Evolutionary conservation across 2,888 invertebrate genomes (phyloP).

Genomic region (Rhingia campestris): DNA sequence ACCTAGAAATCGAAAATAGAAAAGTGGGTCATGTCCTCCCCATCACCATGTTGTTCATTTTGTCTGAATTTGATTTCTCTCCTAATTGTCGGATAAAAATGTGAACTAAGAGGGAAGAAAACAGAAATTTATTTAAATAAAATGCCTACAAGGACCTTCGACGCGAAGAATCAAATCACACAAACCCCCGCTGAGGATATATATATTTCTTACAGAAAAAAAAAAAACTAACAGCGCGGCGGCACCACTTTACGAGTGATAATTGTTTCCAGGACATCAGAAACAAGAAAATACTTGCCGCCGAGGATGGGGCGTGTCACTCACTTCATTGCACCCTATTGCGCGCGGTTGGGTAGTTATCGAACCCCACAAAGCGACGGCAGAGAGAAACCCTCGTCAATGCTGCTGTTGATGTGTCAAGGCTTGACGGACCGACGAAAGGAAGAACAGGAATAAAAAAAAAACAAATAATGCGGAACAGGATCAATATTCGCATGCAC

Average conservation of each 20-base stretch:
- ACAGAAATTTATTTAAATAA: slow-evolving; percentile 39
- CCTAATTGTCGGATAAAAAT: slow-evolving; percentile 34
- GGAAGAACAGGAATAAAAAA: slow-evolving; percentile 22
- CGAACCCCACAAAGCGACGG: not conserved
- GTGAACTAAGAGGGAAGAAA: not conserved
- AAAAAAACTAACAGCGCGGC: not conserved
- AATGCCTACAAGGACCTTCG: slow-evolving; percentile 28
- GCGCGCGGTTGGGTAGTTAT: slow-evolving; percentile 15
- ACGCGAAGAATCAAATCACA: slow-evolving; percentile 34
- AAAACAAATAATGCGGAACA: slow-evolving; percentile 30
- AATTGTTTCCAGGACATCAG: slow-evolving; percentile 65
- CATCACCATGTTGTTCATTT: slow-evolving; percentile 6
- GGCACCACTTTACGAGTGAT: slow-evolving; percentile 47
- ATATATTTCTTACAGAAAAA: slow-evolving; percentile 38
- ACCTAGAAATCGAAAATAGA: slow-evolving; percentile 17
- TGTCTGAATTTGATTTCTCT: slow-evolving; percentile 63
- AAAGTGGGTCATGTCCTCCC: slow-evolving; percentile 59
- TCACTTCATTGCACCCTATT: slow-evolving; percentile 50
- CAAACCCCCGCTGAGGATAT: slow-evolving; percentile 46
- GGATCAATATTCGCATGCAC: slow-evolving; percentile 69
- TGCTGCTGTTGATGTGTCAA: slow-evolving; percentile 66
- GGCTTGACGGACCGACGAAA: slow-evolving; percentile 57
- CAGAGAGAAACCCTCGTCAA: slow-evolving; percentile 37
- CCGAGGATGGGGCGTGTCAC: slow-evolving; percentile 47
- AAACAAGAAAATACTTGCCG: slow-evolving; percentile 53